Percentiles rank a stretch among this genome's conserved stretches.
Conservation (phyloP, 1,140 invertebrate species). For the Magallana gigas region DNA sequence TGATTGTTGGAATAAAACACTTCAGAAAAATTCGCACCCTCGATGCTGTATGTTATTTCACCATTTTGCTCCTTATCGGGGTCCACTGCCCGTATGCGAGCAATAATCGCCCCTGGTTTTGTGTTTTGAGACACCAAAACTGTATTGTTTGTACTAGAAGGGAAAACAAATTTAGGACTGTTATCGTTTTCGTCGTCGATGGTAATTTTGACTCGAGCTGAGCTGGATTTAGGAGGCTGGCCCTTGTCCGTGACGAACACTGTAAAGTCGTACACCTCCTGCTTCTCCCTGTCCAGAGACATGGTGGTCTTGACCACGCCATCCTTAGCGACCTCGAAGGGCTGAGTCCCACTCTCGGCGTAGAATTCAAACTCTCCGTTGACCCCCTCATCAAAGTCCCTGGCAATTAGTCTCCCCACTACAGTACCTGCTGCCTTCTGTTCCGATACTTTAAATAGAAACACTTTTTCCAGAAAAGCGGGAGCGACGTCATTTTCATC, state of each 20-base stretch:
- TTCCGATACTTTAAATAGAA: slow-evolving; percentile 42
- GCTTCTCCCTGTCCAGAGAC: slow-evolving; percentile 90
- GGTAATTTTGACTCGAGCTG: slow-evolving; percentile 85
- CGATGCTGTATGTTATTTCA: slow-evolving; percentile 58
- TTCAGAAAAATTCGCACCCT: slow-evolving; percentile 81
- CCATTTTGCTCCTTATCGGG: slow-evolving; percentile 62
- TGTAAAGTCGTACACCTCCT: slow-evolving; percentile 87
- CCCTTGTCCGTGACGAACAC: slow-evolving; percentile 95
- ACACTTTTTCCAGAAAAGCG: slow-evolving; percentile 39
- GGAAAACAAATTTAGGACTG: slow-evolving; percentile 62
- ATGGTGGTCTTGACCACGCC: slow-evolving; percentile 87
- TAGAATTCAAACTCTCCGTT: slow-evolving; percentile 37
- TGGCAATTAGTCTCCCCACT: slow-evolving; percentile 39
- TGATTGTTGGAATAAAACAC: slow-evolving; percentile 92
- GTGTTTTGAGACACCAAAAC: slow-evolving; percentile 57
- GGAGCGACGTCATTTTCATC: slow-evolving; percentile 41
- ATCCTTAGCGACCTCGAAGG: slow-evolving; percentile 92
- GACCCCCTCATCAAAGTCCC: slow-evolving; percentile 39
- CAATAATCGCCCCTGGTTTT: slow-evolving; percentile 58
- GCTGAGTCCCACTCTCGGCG: slow-evolving; percentile 82
- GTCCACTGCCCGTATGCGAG: slow-evolving; percentile 60
- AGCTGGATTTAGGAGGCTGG: slow-evolving; percentile 91
- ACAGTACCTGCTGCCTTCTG: slow-evolving; percentile 26
- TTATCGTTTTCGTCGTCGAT: slow-evolving; percentile 92
- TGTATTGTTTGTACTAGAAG: slow-evolving; percentile 60